Evolutionary conservation across 2,113 vertebrate genomes (phyloP), one percentile per base, ranked within the genome.

Genomic region (Upupa epops): DNA sequence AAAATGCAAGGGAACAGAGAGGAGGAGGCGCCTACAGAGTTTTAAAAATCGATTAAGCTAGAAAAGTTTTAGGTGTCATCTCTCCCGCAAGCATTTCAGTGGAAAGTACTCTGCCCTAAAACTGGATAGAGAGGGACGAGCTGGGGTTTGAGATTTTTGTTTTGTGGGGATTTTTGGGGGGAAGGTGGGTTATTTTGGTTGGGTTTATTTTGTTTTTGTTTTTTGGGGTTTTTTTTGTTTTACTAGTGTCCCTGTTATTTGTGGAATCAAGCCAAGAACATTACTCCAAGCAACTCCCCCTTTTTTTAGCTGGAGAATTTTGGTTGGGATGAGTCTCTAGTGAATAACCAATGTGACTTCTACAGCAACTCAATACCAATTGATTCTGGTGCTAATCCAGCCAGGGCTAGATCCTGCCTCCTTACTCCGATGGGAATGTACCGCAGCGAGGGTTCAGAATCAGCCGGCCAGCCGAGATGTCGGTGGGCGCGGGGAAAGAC

Each of bases 271-370:
- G 93, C 96, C 94, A 91, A 96, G 92, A 89, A 94, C 83, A 83
- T 84, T 92, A 86, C 84, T 81, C 65, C 70, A 86, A 86, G 89
- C 52, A 87, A 88, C 66, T 55, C 69, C 69, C 70, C 36, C 25
- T 46, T 56, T 94, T 56, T 90, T 68, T 66, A 92, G 88, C 32
- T 75, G 65, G 82, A 70, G 66, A 90, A 60, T 94, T 92, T 93
- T 49, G 91, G 71, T 93, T 91, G 90, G 78, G 59, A 96, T 81
- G 86, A 96, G 90, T 58, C 88, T 95, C 94, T 88, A 71, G 64
- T 56, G 92, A 95, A 94, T 48, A 91, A 93, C 76, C 95, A 87
- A 85, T 80, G 88, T 93, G 95, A 89, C 91, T 92, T 82, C 74
- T 85, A 90, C 89, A 85, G 69, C 85, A 75, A 94, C 29, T 85